Conservation (phyloP, 2,113 vertebrate genomes). For the Gavia stellata region DNA sequence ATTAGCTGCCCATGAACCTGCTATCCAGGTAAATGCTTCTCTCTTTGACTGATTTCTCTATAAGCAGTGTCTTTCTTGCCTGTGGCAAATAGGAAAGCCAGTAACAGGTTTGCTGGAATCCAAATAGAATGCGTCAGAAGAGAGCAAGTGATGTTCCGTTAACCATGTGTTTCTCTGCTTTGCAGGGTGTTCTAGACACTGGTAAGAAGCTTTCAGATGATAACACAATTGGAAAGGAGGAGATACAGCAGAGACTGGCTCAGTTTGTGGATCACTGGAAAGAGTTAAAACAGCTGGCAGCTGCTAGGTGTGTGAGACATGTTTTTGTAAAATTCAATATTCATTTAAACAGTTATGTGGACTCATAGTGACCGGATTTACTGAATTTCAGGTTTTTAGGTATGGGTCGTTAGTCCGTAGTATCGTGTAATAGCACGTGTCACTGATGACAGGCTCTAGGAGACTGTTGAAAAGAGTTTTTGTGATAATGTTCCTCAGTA, state of each 20-base stretch:
- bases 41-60: background rate
- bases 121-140: background rate
- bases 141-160: background rate
- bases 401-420: background rate
- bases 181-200: conserved; percentile 90
- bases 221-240: conserved; percentile 96
- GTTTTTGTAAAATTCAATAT: background rate
- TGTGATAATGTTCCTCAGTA: background rate
- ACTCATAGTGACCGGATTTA: background rate
- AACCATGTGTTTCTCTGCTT: background rate
- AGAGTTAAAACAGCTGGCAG: conserved; percentile 90
- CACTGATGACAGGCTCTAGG: background rate
- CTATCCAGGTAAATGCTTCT: conserved; percentile 84
- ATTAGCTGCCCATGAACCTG: conserved; percentile 91
- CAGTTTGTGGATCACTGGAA: conserved; percentile 98
- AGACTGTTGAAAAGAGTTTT: background rate
- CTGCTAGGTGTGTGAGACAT: conserved; percentile 80
- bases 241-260: conserved; percentile 94
- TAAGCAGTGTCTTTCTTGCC: background rate
- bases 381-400: background rate
- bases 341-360: background rate
- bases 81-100: background rate
- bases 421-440: background rate
- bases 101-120: background rate
- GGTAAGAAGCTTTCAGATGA: conserved; percentile 96